Conservation (phyloP, 2,797 vertebrate species). For the Chelon labrosus region DNA sequence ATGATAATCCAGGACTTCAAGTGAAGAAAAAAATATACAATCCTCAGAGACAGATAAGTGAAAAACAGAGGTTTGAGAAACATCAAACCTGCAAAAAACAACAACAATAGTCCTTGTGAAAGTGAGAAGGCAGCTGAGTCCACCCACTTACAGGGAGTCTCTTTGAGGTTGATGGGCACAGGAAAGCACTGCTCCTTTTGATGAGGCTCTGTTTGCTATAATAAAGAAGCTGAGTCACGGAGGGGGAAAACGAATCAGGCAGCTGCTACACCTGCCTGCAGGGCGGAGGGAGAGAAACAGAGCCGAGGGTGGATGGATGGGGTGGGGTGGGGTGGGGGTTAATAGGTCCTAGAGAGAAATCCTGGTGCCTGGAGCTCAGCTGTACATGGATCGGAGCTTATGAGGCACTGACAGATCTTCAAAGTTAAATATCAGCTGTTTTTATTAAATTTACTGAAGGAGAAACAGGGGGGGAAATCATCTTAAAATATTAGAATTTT, state of each 20-base stretch:
- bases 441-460: not conserved
- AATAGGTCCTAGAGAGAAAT: conserved; percentile 48
- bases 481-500: not conserved
- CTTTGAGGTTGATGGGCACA: conserved; percentile 10
- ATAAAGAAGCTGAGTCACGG: conserved; percentile 81
- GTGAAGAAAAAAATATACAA: conserved; percentile 23
- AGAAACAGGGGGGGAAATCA: not conserved
- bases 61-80: not conserved
- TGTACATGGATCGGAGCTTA: conserved; percentile 41
- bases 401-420: not conserved
- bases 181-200: conserved; percentile 28
- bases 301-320: conserved; percentile 6
- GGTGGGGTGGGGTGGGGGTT: conserved; percentile 33
- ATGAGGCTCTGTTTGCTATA: conserved; percentile 56
- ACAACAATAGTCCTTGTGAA: not conserved
- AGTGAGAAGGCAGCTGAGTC: not conserved
- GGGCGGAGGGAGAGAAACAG: conserved; percentile 61
- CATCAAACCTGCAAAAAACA: not conserved
- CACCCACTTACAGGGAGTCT: conserved; percentile 15
- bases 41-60: not conserved
- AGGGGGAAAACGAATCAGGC: conserved; percentile 79
- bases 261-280: conserved; percentile 83
- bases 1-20: conserved; percentile 16
- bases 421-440: not conserved
- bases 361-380: conserved; percentile 53